Base-by-base conservation (phyloP, 1,140 invertebrate species). In the Physella acuta region DNA sequence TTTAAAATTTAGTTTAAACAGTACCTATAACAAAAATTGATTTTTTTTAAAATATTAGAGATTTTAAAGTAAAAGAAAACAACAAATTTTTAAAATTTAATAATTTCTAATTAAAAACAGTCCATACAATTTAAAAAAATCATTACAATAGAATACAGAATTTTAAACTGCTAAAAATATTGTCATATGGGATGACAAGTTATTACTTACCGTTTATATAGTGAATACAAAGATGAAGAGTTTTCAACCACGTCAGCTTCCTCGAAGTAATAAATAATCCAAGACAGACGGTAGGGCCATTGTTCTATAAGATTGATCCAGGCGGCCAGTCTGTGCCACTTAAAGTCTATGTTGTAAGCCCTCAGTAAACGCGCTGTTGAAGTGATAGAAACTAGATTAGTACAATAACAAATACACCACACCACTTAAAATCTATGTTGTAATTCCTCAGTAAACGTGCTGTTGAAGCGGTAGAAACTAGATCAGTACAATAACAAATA, bases 241-340 rank as follows among this genome's bases (percentile, higher is more conserved):
- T 97, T 94, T 64, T 97, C 94, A 17, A 95, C 88, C 49, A 95
- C 92, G 81, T 97, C 94, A 77, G 90, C 91, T 65, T 92, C 90
- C 83, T 98, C 95, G 81, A 93, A 94, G 84, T 95, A 92, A 73
- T 97, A 89, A 67, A 98, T 97, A 73, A 99, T 92, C 95, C 96
- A 99, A 20, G 95, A 97, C 16, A 95, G 94, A 67, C 95, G 88
- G 83, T 96, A 95, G 0, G 97, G 96, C 97, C 97, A 99, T 84
- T 99, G 97, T 84, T 99, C 97, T 0, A 95, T 97, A 37, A 99
- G 91, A 84, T 99, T 99, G 58, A 98, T 93, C 96, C 96, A 99
- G 62, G 93, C 94, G 61, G 94, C 94, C 72, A 98, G 87, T 75
- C 95, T 92, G 85, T 97, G 95, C 97, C 97, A 99, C 85, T 95